phyloP scores from a whole-genome alignment of 2,888 invertebrate species.

The Schrankia costaestrigalis region DNA sequence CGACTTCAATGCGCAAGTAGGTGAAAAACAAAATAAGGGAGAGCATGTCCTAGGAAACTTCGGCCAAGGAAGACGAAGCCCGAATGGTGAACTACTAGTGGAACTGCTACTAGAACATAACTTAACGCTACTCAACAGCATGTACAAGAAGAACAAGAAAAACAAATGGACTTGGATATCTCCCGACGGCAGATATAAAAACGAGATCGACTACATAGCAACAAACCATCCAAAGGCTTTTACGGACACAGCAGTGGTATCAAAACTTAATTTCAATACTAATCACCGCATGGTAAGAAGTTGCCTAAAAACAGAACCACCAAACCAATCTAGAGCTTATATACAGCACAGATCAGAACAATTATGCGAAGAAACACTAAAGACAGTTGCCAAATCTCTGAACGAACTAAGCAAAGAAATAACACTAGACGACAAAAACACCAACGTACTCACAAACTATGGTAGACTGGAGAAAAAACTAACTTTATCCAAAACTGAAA shows the following conservation, averaged over 20 bases:
- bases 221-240: not conserved
- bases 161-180: not conserved
- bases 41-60: not conserved
- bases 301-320: not conserved
- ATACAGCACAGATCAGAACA: not conserved
- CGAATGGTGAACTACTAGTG: not conserved
- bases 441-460: not conserved
- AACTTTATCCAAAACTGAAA: conserved; percentile 19
- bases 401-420: not conserved
- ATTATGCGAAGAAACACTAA: not conserved
- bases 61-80: not conserved
- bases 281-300: not conserved
- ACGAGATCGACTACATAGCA: not conserved
- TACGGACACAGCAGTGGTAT: not conserved
- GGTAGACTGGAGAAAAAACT: not conserved
- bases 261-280: not conserved
- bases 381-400: not conserved
- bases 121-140: not conserved
- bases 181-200: not conserved
- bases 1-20: too few relatives aligned
- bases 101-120: not conserved
- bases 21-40: not conserved
- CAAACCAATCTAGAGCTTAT: not conserved
- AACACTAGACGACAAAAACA: not conserved
- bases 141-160: not conserved